Conservation (phyloP, 2,113 vertebrate genomes). For the Struthidea cinerea region DNA sequence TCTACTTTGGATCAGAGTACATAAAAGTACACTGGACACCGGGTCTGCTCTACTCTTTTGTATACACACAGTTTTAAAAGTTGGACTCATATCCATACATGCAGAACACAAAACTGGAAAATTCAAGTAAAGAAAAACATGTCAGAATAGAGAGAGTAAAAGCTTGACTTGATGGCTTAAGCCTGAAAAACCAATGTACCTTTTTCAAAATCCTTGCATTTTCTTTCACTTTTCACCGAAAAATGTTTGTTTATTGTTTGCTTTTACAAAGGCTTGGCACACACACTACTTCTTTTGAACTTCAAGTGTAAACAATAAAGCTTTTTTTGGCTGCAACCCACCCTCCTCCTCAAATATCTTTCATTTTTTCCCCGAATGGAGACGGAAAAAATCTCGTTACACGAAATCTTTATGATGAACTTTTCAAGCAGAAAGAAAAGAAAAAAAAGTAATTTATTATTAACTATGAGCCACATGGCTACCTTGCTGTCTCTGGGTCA, state of each 20-base stretch:
- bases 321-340: rapidly evolving
- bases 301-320: constrained; percentile 39
- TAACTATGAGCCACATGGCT: background rate
- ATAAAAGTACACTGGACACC: background rate
- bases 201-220: background rate
- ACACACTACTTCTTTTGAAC: constrained; percentile 28
- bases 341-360: background rate
- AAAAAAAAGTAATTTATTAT: background rate
- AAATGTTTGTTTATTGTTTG: constrained; percentile 25
- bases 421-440: background rate
- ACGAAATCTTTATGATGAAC: background rate
- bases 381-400: background rate
- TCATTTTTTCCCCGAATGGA: background rate
- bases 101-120: background rate
- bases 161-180: background rate
- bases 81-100: background rate
- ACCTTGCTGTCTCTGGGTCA: background rate
- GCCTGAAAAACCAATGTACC: background rate
- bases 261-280: constrained; percentile 3
- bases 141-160: constrained; percentile 26
- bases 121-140: constrained; percentile 11
- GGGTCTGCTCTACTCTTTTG: background rate
- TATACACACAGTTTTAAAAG: background rate
- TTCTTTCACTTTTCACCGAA: constrained; percentile 18
- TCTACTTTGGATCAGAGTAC: background rate